Evolutionary conservation across 2,113 vertebrate genomes (phyloP).

Genomic region (Lepus americanus): DNA sequence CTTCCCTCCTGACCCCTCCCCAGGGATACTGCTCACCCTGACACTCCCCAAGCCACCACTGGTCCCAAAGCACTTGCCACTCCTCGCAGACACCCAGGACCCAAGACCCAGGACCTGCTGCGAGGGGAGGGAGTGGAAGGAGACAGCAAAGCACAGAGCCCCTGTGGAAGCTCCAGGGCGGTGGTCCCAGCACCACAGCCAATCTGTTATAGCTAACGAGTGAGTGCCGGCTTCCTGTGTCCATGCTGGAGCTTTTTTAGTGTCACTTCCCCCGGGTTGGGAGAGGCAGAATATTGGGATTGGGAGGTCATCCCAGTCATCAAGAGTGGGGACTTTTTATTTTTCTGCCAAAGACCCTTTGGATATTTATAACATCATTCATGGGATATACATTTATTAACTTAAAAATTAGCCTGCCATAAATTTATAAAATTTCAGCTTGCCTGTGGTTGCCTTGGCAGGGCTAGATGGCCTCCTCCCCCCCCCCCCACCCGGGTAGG

Average conservation of each 20-base stretch:
- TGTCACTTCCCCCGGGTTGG: neutral
- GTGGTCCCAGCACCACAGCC: neutral
- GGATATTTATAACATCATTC: too few relatives aligned
- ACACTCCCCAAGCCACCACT: too few relatives aligned
- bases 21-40: neutral
- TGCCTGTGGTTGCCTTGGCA: too few relatives aligned
- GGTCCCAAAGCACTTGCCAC: rapidly evolving
- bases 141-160: rapidly evolving
- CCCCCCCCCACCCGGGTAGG: neutral
- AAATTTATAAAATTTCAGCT: too few relatives aligned
- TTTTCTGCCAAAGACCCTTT: too few relatives aligned
- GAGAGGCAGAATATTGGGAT: neutral
- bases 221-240: neutral
- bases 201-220: neutral
- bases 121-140: rapidly evolving
- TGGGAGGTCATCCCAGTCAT: neutral
- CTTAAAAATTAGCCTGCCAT: too few relatives aligned
- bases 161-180: neutral
- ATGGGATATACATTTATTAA: too few relatives aligned
- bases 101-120: neutral
- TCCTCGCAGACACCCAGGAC: neutral
- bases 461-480: too few relatives aligned
- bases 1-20: neutral
- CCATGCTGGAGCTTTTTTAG: neutral
- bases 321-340: too few relatives aligned